A percentile compares a stretch with the other conserved stretches of the same genome.
phyloP scores from a whole-genome alignment of 53 echinoderm and acorn worm species.

The Antedon mediterranea region DNA sequence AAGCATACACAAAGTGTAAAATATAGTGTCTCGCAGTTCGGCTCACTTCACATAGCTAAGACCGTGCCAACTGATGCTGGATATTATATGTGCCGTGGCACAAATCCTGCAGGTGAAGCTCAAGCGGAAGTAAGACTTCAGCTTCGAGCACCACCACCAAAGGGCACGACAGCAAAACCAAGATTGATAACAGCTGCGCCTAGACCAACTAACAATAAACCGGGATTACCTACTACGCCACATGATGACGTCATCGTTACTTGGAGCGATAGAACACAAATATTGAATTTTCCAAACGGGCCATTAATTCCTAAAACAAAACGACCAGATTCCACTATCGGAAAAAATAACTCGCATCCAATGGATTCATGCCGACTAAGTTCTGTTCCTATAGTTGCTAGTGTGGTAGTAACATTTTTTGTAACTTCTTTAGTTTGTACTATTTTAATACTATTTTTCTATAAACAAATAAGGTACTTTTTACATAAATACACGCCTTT shows the following conservation, averaged over 20 bases:
- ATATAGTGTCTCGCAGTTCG: conserved; percentile 42
- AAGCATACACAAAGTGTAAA: conserved; percentile 1
- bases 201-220: conserved; percentile 9
- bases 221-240: neutral
- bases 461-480: conserved; percentile 25
- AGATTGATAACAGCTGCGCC: conserved; percentile 13
- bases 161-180: conserved; percentile 5
- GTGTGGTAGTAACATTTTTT: conserved; percentile 51
- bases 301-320: neutral
- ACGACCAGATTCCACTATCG: neutral
- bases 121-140: conserved; percentile 19
- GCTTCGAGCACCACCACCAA: conserved; percentile 27
- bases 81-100: conserved; percentile 49
- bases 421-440: conserved; percentile 27
- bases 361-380: neutral
- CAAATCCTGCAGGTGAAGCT: conserved; percentile 66
- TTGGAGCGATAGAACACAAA: neutral
- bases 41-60: conserved; percentile 36
- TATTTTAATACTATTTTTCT: conserved; percentile 42
- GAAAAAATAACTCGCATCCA: neutral
- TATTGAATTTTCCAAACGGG: neutral
- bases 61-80: conserved; percentile 47
- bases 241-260: neutral
- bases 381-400: conserved; percentile 30
- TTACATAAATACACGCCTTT: neutral